Base-by-base conservation (phyloP, 2,888 invertebrate species). In the Nemotelus nigrinus region DNA sequence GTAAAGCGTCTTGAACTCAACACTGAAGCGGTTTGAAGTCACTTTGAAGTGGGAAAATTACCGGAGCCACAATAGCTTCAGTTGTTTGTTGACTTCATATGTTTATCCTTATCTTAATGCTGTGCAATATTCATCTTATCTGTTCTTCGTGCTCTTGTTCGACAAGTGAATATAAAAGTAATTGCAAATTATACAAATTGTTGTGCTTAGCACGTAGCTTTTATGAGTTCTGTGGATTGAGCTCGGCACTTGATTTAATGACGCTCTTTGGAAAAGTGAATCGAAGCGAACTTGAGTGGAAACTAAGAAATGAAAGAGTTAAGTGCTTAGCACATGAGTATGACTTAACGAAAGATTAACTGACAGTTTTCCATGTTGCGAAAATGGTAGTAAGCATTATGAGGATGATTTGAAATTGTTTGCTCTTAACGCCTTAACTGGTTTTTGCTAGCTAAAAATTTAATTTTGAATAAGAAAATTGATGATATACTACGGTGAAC, bases 41-140 rank as follows among this genome's bases (percentile, higher is more conserved):
- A 25, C 8, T 44, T 74, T 74, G 48, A 74, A 74, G 74, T 74
- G 74, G 74, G 48, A 25, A 63, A 60, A 74, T 74, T 74, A 74
- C 50, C 39, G 47, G 50, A 63, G 63, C 74, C 74, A 60, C 74
- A 63, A 60, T 41, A 60, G 60, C 53, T 39, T 41, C 7, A 25
- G 44, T 47, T 70, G 55, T 55, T 68, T 68, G 68, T 41, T 39
- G 53, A 50, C 41, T 48, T 48, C 43, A 45, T 47, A 60, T 63
- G 48, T 63, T 63, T 45, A 10, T 39, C 44, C 48, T 74, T 74
- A 74, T 74, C 74, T 70, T 43, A 70, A 70, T 55, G 70, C 25
- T 50, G n/a, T 39, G 70, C 53, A 25, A 25, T 63, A 63, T 70
- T 70, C 53, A 70, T 70, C 70, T 60, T 44, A 47, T 74, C 63